Evolutionary conservation across 2,797 vertebrate genomes (phyloP), one percentile per base, ranked within the genome.

Genomic region (Brachymystax lenok): DNA sequence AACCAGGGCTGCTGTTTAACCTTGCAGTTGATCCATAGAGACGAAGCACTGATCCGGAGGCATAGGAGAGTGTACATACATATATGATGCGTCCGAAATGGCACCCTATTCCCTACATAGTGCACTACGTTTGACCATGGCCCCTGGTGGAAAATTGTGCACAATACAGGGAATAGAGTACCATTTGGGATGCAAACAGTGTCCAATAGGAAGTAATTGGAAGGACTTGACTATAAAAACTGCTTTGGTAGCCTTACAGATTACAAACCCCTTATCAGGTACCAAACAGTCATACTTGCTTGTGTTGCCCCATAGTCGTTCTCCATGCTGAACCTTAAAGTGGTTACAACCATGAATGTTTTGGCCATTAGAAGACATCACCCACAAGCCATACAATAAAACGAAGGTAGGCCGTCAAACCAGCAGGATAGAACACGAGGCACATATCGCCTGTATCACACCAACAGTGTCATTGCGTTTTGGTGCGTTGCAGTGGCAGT

Each of bases 231-330:
- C 75, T 79, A 82, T 83, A 84, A 87, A 88, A 71, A 10, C 81
- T 56, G 28, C 82, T 66, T 56, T 40, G 61, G 70, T 71, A 74
- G 81, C 72, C 78, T 87, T 85, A 79, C 3, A 79, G 84, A 86
- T 90, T 83, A 83, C 83, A 87, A 82, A 63, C 40, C 59, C 63
- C 85, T 90, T 90, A 88, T 87, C 89, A 35, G n/a, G 16, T 33
- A 19, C 40, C 75, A 14, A 71, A 16, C n/a, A 73, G 64, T 30
- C 40, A 21, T 50, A 12, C 40, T 6, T 72, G 69, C 63, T 68
- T 24, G 68, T 71, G 69, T 63, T 46, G 2, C 40, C 40, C 40
- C 40, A 46, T 46, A 12, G 40, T 3, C 12, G 12, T 46, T 46
- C 33, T 76, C 67, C 35, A 52, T 76, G 50, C 40, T 46, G 40